Evolutionary conservation across 2,797 vertebrate species (phyloP), one percentile per base, ranked within the genome.

Genomic region (Okamejei kenojei): DNA sequence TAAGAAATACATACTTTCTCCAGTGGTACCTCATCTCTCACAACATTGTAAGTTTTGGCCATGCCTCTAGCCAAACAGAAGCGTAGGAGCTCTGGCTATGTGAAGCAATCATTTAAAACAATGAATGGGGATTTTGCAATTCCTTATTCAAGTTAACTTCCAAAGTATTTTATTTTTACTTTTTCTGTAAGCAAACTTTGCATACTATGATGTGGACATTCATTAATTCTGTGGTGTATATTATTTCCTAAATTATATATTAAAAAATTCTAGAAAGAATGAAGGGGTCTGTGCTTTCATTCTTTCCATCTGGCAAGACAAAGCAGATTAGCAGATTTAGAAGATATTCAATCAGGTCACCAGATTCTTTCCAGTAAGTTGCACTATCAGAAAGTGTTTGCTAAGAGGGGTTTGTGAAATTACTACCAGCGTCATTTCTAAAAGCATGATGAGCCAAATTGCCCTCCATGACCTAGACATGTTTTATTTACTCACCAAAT

Each of bases 321-420:
- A 76, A 92, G 38, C 76, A 29, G 71, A 92, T 76, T 74, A 76
- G 54, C 71, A 92, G 71, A 29, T 93, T 45, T 90, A 86, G 29
- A 17, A 93, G 81, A 93, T 38, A 84, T 92, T 93, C 93, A 93
- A 23, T 92, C 86, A 92, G 84, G 93, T 91, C 71, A 93, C 61
- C 32, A 84, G 68, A 74, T 93, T 93, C 86, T 80, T 79, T 92
- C 90, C 90, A 92, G 11, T 92, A 76, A 73, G 54, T 54, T 88
- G 17, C 54, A 45, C 38, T 92, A 92, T 76, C 68, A 76, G 88
- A 23, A 91, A 74, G 32, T 15, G 68, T 92, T 74, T 92, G 71
- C 90, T 45, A 92, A 92, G 90, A 76, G 21, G 68, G 13, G 71
- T 92, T 92, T 92, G 90, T 74, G 90, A 92, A 92, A 92, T 76